Base-by-base conservation (phyloP, 2,113 vertebrate species). In the Elephas maximus region DNA sequence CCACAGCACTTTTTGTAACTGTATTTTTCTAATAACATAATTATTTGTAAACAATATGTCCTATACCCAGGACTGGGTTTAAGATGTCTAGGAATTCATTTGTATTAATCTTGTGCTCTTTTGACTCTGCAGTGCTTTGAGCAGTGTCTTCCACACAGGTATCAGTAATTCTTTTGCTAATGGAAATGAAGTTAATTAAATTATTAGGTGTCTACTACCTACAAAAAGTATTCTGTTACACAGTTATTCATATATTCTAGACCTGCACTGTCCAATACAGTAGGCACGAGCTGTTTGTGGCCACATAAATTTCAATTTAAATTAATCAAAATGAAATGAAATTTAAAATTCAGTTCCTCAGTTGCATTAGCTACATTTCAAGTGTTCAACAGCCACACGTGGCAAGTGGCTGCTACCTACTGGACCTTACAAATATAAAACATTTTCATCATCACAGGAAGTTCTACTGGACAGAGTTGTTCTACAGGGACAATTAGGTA, bases 1-100 rank as follows among this genome's bases (percentile, higher is more conserved):
- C 53, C 81, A 71, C 18, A 81, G 51, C 41, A 80, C 41, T 78
- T 78, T 93, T 87, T 88, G 69, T 76, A 53, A 80, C 44, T 87
- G 53, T 65, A 71, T 82, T 82, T 90, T 87, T 77, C 73, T 85
- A 71, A 73, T 15, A 80, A n/a, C 45, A 26, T 74, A 74, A 79
- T 73, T 95, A 63, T 88, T 94, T 93, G 60, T 80, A 76, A 81
- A 86, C 14, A 90, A 79, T 79, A 17, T 92, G 81, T 51, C 60
- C 67, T 82, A 65, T 90, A 76, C 15, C 76, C 80, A 33, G n/a
- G 18, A 44, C 17, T 77, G 28, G n/a, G 62, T 91, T 90, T 94
- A 82, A 53, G 33, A 79, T 88, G 37, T 80, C 93, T 79, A 74
- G 62, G 83, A 89, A 85, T 92, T 60, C 2, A 57, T 44, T 45